These are phyloP conservation scores for Dichetophora obliterata DNA, from an alignment of 2,888 invertebrate species.

Conservation along the genomic window DNA sequence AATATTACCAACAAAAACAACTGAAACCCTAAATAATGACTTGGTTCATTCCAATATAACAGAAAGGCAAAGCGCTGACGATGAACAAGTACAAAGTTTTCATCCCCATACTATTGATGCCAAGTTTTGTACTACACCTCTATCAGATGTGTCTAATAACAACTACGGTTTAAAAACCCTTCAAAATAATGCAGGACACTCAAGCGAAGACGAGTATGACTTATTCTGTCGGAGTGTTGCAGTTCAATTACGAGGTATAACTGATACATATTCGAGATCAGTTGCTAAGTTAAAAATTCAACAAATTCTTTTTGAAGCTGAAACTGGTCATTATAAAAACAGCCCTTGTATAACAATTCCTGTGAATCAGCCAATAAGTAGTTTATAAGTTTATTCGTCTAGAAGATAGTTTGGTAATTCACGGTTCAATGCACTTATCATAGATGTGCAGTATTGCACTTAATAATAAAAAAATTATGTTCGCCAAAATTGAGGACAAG, in stretches of 20 bases:
- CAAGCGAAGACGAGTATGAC: conserved; percentile 49
- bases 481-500: too few relatives aligned
- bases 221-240: conserved; percentile 55
- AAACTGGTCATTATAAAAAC: conserved; percentile 52
- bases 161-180: background rate
- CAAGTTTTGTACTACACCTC: background rate
- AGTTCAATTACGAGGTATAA: conserved; percentile 50
- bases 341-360: conserved; percentile 38
- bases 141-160: conserved; percentile 9
- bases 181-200: background rate
- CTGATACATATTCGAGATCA: conserved; percentile 53
- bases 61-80: background rate
- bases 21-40: conserved; percentile 7
- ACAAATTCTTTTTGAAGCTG: conserved; percentile 56
- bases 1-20: background rate
- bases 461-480: too few relatives aligned
- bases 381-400: background rate
- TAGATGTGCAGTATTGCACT: too few relatives aligned
- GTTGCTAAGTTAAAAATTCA: conserved; percentile 58
- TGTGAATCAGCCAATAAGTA: conserved; percentile 22
- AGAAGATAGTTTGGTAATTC: too few relatives aligned
- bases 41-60: background rate
- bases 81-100: background rate
- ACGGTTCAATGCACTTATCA: too few relatives aligned
- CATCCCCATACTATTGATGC: conserved; percentile 7